Base-by-base conservation (phyloP, 2,113 vertebrate genomes). In the Lepidothrix coronata region DNA sequence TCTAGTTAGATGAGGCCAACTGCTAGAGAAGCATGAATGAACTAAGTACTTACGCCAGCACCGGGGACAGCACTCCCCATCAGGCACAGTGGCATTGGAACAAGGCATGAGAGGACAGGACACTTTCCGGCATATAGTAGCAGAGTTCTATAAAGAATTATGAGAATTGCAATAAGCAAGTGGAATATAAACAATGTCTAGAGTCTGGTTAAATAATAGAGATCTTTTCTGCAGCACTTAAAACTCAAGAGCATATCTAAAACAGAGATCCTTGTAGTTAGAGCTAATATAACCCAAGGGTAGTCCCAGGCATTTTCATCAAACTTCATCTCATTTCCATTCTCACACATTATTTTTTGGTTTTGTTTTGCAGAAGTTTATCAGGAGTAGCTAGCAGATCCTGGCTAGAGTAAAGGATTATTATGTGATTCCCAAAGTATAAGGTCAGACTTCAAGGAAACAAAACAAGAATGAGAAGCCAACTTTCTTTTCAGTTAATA, bases 11-110 rank as follows among this genome's bases (percentile, higher is more conserved):
- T 54, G 31, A 77, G 62, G n/a, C 33, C n/a, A 78, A 12, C 46
- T 52, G 44, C 25, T 58, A 5, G 10, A 59, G 57, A 90, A 75
- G 7, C 3, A 19, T n/a, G 15, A 44, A 57, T 12, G 27, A 8
- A 23, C 51, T 25, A 74, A 88, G 58, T 77, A 98, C 99, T 98
- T 98, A 99, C 99, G 98, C 96, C 98, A 98, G 85, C 99, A 99
- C 78, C 99, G 98, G 31, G 99, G 99, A 95, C 99, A 99, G 98
- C 99, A 99, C 95, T 99, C 99, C 79, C 99, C 99, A 21, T 99
- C 99, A 2, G 99, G 99, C 89, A 99, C 98, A 0, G 99, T 99
- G 94, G 99, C 99, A 13, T 99, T 99, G 75, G 98, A 98, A 79
- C 99, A 99, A 76, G 99, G 99, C 97, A 99, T 98, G 63, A 99